Evolutionary conservation across 2,797 vertebrate genomes (phyloP).

Genomic region (Phalloptychus januarius): DNA sequence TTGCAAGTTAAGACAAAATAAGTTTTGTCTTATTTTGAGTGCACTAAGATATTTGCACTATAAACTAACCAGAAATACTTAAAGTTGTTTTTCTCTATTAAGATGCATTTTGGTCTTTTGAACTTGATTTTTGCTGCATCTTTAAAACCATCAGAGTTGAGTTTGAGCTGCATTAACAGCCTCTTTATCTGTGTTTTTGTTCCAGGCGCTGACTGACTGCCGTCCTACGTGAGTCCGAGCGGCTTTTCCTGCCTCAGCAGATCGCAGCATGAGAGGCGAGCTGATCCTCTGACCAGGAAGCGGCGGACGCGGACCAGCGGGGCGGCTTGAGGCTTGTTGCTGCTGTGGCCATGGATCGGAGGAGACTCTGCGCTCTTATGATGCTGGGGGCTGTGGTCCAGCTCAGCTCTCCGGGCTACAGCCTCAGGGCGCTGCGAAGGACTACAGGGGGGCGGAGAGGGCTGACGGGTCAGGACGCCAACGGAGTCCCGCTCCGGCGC

Average conservation of each 20-base stretch:
- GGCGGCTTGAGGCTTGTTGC: conserved; percentile 26
- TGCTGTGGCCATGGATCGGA: conserved; percentile 57
- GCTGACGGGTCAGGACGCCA: conserved; percentile 77
- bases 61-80: too few species aligned
- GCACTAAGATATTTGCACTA: too few species aligned
- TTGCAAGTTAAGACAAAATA: too few species aligned
- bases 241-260: conserved; percentile 36
- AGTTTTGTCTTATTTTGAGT: too few species aligned
- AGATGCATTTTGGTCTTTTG: background rate
- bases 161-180: conserved; percentile 13
- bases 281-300: conserved; percentile 57
- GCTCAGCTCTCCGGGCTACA: conserved; percentile 54
- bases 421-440: conserved; percentile 80
- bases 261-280: conserved; percentile 66
- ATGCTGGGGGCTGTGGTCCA: conserved; percentile 64
- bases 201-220: conserved; percentile 54
- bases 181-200: conserved; percentile 47
- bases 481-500: conserved; percentile 82
- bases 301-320: conserved; percentile 41
- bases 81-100: background rate
- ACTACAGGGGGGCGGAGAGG: conserved; percentile 79
- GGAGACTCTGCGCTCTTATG: conserved; percentile 64
- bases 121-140: conserved; percentile 8
- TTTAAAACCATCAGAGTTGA: background rate
- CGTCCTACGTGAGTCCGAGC: conserved; percentile 38